phyloP scores from a whole-genome alignment of 2,888 invertebrate species.

The Caenorhabditis sulstoni region DNA sequence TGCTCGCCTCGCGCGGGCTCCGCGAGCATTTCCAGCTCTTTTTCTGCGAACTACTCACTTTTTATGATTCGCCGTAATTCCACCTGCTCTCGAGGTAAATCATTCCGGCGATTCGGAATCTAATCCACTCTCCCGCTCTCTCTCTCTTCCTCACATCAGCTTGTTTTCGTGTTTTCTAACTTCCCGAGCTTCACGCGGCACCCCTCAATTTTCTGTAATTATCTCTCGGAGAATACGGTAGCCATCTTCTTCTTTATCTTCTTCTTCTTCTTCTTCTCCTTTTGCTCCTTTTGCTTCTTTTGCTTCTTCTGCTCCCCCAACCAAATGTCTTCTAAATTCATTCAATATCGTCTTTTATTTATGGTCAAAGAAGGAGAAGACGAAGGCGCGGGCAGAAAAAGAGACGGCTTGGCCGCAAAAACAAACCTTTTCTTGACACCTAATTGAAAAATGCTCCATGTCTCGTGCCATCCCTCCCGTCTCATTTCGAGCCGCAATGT shows the following conservation, averaged over 20 bases:
- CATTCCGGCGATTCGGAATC: too few relatives aligned
- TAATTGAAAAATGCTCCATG: constrained; percentile 52
- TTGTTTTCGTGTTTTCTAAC: neutral
- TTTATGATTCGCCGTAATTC: neutral
- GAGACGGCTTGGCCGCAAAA: constrained; percentile 20
- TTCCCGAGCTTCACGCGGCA: neutral
- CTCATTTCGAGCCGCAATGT: constrained; percentile 41
- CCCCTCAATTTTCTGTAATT: neutral
- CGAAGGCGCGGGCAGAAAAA: constrained; percentile 6
- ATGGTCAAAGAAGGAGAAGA: constrained; percentile 18
- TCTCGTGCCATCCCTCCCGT: constrained; percentile 34
- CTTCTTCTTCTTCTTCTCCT: neutral
- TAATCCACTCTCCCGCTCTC: neutral
- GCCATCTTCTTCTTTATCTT: neutral
- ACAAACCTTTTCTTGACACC: constrained; percentile 59
- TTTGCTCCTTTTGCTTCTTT: too few relatives aligned
- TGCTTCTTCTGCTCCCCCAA: too few relatives aligned
- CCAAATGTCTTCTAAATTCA: constrained; percentile 7
- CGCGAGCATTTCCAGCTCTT: neutral
- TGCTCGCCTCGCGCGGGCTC: neutral
- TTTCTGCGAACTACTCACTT: neutral
- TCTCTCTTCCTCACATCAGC: neutral
- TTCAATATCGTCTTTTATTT: constrained; percentile 43
- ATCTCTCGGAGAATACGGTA: constrained; percentile 11
- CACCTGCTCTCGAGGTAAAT: neutral